Evolutionary conservation across 2,113 vertebrate genomes (phyloP).

Genomic region (Oryzias woworae): DNA sequence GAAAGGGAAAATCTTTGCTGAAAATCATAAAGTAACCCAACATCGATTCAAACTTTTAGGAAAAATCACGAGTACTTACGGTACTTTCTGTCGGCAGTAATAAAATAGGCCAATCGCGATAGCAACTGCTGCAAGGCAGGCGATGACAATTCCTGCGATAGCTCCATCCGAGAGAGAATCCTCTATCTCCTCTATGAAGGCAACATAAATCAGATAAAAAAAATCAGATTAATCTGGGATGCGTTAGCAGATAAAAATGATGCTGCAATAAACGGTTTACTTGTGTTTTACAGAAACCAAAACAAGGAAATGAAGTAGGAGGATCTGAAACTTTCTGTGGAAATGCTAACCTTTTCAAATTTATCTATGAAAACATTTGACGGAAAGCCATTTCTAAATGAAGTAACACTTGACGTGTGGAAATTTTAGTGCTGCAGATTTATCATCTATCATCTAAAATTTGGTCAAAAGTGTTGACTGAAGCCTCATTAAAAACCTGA

Average conservation of each 20-base stretch:
- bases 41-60: too few species aligned
- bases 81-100: conserved; percentile 59
- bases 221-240: not conserved
- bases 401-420: too few species aligned
- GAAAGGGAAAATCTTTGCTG: too few species aligned
- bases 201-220: not conserved
- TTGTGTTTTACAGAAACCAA: not conserved
- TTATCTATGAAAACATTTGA: too few species aligned
- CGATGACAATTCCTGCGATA: conserved; percentile 78
- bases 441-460: too few species aligned
- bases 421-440: too few species aligned
- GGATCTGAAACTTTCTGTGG: too few species aligned
- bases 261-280: not conserved
- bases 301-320: not conserved
- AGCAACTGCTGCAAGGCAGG: conserved; percentile 41
- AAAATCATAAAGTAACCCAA: too few species aligned
- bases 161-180: conserved; percentile 69
- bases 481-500: too few species aligned
- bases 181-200: conserved; percentile 35
- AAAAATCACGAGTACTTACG: conserved; percentile 65
- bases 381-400: too few species aligned
- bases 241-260: not conserved
- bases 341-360: too few species aligned
- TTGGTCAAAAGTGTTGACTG: too few species aligned
- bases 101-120: conserved; percentile 34